phyloP scores from a whole-genome alignment of 2,797 vertebrate species.

The Anisognathus igniventris region DNA sequence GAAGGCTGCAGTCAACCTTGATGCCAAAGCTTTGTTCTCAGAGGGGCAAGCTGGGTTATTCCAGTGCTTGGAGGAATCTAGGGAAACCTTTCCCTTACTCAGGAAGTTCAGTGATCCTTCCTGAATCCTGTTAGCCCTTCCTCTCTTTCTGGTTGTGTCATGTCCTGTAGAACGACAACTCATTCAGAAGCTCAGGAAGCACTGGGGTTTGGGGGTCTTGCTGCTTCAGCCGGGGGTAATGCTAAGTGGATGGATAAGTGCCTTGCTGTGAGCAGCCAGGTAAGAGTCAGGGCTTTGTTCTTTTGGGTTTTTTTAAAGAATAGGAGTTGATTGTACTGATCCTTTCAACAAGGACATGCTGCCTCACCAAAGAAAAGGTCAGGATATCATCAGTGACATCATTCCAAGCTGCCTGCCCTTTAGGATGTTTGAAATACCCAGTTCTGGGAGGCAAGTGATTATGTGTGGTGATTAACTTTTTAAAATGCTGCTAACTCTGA shows the following conservation, averaged over 20 bases:
- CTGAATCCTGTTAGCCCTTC: neutral
- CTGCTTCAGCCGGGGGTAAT: neutral
- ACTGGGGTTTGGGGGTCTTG: neutral
- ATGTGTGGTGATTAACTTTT: neutral
- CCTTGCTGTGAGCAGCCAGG: neutral
- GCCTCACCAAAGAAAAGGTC: neutral
- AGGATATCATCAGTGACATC: neutral
- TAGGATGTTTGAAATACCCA: neutral
- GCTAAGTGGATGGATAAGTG: neutral
- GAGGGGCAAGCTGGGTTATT: neutral
- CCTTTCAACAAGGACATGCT: neutral
- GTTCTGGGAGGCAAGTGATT: neutral
- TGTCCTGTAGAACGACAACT: neutral
- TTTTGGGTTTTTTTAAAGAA: neutral
- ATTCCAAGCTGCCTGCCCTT: neutral
- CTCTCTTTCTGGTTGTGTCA: neutral
- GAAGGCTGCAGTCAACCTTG: neutral
- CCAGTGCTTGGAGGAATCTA: neutral
- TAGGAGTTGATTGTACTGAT: neutral
- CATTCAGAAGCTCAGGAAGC: neutral
- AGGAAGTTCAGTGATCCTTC: neutral
- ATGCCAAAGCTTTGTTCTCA: neutral
- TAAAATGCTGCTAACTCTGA: neutral
- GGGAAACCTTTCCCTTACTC: neutral
- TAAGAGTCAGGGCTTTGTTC: neutral